These are phyloP conservation scores for Saxidomus purpurata DNA, from an alignment of 1,140 invertebrate genomes.

Conservation along the genomic window DNA sequence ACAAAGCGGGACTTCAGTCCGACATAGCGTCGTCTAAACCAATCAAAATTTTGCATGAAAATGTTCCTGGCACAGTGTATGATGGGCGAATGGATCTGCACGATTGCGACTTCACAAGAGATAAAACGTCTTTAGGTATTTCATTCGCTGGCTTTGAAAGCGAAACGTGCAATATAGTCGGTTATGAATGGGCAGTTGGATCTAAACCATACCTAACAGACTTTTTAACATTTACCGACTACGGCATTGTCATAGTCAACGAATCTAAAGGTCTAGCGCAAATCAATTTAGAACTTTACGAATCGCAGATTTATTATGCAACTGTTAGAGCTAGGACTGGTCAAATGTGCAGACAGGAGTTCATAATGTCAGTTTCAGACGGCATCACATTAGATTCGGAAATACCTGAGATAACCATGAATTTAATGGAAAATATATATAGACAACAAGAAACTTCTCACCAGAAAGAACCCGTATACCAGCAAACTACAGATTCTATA, in stretches of 20 bases:
- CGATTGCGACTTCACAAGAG: conserved; percentile 52
- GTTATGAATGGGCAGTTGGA: conserved; percentile 73
- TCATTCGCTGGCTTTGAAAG: conserved; percentile 71
- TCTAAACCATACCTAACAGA: conserved; percentile 25
- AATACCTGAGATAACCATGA: background rate
- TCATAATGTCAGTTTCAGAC: conserved; percentile 71
- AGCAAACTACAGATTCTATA: background rate
- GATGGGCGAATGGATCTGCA: conserved; percentile 64
- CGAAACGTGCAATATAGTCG: conserved; percentile 69
- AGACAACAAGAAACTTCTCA: background rate
- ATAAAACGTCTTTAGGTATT: conserved; percentile 56
- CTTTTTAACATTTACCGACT: conserved; percentile 49
- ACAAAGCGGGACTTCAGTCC: conserved; percentile 67
- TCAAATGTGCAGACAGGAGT: conserved; percentile 70
- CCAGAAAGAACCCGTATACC: background rate
- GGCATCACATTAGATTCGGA: conserved; percentile 61
- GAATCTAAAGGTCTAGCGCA: conserved; percentile 35
- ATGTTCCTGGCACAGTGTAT: conserved; percentile 68
- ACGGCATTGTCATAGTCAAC: conserved; percentile 63
- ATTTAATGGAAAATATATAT: background rate
- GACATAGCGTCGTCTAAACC: conserved; percentile 41
- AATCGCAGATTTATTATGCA: conserved; percentile 55
- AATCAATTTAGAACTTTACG: conserved; percentile 57
- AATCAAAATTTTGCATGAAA: conserved; percentile 64
- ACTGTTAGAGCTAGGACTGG: conserved; percentile 69